Evolutionary conservation across 2,113 vertebrate species (phyloP).

Genomic region (Hassar affinis): DNA sequence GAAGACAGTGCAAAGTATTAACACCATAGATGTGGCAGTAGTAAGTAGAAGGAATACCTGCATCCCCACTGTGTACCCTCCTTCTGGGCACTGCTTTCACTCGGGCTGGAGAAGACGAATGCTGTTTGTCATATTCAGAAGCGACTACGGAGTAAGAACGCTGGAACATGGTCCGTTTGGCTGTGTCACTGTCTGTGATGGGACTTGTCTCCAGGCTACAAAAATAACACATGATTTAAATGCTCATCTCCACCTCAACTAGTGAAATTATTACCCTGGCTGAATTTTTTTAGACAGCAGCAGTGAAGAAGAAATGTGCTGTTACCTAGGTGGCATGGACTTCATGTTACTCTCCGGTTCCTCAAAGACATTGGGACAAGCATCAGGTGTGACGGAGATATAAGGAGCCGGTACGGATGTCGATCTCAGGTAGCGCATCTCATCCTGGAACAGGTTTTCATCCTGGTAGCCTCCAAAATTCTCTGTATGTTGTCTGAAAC

Average conservation of each 20-base stretch:
- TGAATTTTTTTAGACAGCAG: neutral
- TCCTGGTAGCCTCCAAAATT: conserved; percentile 93
- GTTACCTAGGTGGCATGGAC: conserved; percentile 96
- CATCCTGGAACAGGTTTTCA: conserved; percentile 97
- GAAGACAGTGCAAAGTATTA: neutral
- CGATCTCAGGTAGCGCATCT: conserved; percentile 96
- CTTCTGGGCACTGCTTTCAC: conserved; percentile 95
- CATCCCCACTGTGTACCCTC: conserved; percentile 95
- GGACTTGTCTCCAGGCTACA: conserved; percentile 94
- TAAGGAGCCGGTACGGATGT: conserved; percentile 96
- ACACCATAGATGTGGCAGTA: neutral
- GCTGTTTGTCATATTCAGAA: conserved; percentile 97
- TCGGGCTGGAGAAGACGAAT: conserved; percentile 90
- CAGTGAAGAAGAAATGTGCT: neutral
- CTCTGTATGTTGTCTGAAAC: conserved; percentile 92
- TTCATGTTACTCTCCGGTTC: conserved; percentile 99
- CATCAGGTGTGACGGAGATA: conserved; percentile 97
- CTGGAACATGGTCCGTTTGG: conserved; percentile 96
- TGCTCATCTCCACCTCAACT: neutral
- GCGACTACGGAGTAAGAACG: conserved; percentile 97
- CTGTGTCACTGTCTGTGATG: conserved; percentile 93
- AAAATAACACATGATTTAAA: conserved; percentile 31
- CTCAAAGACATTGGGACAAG: conserved; percentile 96
- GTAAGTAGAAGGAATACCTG: conserved; percentile 73
- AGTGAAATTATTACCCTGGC: neutral